Conservation (phyloP, 2,888 invertebrate species). For the Aradus depressus region DNA sequence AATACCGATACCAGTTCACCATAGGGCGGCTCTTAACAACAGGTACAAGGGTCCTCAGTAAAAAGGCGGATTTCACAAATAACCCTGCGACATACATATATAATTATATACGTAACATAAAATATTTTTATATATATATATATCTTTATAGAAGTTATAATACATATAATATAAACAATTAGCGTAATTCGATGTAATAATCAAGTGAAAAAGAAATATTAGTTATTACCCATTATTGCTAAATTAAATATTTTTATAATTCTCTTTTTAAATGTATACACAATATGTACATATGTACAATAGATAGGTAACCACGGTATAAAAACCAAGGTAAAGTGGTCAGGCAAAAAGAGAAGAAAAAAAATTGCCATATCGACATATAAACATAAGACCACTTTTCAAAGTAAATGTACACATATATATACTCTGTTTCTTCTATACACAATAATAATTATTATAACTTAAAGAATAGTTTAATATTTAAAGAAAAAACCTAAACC, state of each 20-base stretch:
- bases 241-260: conserved; percentile 20
- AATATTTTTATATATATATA: conserved; percentile 11
- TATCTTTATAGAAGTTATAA: conserved; percentile 7
- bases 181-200: conserved; percentile 27
- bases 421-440: neutral
- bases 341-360: conserved; percentile 7
- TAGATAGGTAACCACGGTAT: conserved; percentile 21
- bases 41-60: too few species aligned
- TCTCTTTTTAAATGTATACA: conserved; percentile 20
- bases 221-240: conserved; percentile 27
- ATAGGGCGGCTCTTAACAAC: too few species aligned
- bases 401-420: conserved; percentile 12
- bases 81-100: conserved; percentile 12
- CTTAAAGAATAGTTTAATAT: too few species aligned
- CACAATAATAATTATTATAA: conserved; percentile 3
- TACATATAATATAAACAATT: conserved; percentile 19
- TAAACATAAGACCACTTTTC: conserved; percentile 12
- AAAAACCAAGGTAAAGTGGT: conserved; percentile 8
- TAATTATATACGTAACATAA: conserved; percentile 13
- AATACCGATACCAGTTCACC: too few species aligned
- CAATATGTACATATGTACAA: conserved; percentile 17
- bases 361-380: too few species aligned
- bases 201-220: conserved; percentile 25
- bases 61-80: too few species aligned
- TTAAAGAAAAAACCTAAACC: conserved; percentile 11